Evolutionary conservation across 1,140 invertebrate genomes (phyloP), one percentile per base, ranked within the genome.

Genomic region (Cardiocondyla obscurior): DNA sequence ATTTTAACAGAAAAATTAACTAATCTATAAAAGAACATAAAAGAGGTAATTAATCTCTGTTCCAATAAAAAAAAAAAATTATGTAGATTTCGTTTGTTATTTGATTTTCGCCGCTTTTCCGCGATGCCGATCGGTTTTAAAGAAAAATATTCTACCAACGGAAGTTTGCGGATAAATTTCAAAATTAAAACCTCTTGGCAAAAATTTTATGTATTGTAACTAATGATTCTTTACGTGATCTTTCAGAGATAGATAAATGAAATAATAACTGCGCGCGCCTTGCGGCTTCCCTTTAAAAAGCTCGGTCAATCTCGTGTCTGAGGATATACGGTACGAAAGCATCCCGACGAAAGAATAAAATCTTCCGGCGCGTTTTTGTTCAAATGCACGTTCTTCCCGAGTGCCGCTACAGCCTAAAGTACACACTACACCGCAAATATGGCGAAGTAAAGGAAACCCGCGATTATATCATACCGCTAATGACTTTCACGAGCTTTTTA

Each of bases 401-500:
- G 53, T 49, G 44, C 42, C 22, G 4, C n/a, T 74, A 49, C 42
- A 60, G 42, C 16, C 69, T 72, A 49, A 73, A 73, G 44, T 74
- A 79, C 33, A 42, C 33, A 79, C 39, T 79, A 39, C 46, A 42
- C n/a, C 25, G 62, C 46, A 69, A 79, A 69, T 69, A 69, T 79
- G 28, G 39, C 28, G 46, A 53, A 67, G 16, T 33, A 12, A 69
- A 79, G 81, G 49, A 77, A 62, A 30, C 33, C 58, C 44, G 39
- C 72, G 73, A 82, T 83, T 83, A 83, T 83, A 83, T 76, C 73
- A 39, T 19, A 3, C 49, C 60, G 39, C 73, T 83, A 83, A 83
- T 77, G 73, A 83, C 58, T 79, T 83, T 79, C 60, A 42, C 60
- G 74, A 69, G 74, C 51, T 83, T 79, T 83, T 83, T 83, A 83